Percentiles rank a stretch among this genome's conserved stretches.
Evolutionary conservation across 1,140 invertebrate genomes (phyloP).

Genomic region (Helicoverpa zea): DNA sequence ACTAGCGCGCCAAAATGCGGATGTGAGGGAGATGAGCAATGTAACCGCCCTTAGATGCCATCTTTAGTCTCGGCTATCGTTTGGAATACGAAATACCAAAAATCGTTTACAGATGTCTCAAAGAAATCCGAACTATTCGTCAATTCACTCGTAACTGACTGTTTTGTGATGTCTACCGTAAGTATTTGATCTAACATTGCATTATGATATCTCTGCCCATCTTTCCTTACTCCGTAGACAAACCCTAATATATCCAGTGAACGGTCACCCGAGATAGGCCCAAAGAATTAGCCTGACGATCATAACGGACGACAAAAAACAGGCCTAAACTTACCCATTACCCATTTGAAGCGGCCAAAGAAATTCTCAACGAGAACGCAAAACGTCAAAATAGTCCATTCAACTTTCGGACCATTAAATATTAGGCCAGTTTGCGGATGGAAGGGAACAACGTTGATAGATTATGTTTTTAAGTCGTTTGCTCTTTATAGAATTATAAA

Average conservation of each 20-base stretch:
- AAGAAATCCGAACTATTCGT: no score
- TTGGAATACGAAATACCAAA: no score
- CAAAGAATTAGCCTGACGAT: slow-evolving; percentile 41
- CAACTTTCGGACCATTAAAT: slow-evolving; percentile 21
- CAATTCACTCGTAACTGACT: no score
- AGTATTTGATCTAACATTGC: no score
- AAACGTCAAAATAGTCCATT: slow-evolving; percentile 37
- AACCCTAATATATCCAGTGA: slow-evolving; percentile 35
- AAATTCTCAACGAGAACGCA: neutral
- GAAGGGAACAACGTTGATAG: slow-evolving; percentile 1
- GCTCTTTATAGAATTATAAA: neutral
- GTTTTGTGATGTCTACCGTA: no score
- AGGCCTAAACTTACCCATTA: slow-evolving; percentile 23
- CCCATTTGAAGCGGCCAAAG: slow-evolving; percentile 16
- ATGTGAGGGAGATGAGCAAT: no score
- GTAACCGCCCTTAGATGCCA: no score
- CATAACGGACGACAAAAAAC: slow-evolving; percentile 41
- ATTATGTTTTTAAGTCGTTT: slow-evolving; percentile 15
- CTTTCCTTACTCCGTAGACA: no score
- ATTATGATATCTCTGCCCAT: no score
- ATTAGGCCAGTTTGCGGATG: neutral
- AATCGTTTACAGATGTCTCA: no score
- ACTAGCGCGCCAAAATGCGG: no score
- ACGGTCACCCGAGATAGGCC: slow-evolving; percentile 40
- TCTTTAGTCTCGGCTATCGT: no score